These are phyloP conservation scores for Trinorchestia longiramus DNA, from an alignment of 1,140 invertebrate species.

Conservation along the genomic window DNA sequence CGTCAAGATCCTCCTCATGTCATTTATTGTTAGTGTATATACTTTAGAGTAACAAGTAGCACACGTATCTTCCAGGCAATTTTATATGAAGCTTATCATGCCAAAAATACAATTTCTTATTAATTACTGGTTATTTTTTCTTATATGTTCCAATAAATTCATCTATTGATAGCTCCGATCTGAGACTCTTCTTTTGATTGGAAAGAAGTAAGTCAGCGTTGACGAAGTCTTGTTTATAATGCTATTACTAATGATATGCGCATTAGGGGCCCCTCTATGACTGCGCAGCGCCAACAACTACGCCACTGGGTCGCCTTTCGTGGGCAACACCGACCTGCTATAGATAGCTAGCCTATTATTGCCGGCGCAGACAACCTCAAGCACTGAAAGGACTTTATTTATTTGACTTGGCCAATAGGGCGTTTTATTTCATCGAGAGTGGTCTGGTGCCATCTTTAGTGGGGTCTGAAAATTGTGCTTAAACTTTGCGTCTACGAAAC, in stretches of 20 bases:
- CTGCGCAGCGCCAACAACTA: neutral
- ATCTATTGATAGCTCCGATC: too few species aligned
- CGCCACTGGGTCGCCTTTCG: neutral
- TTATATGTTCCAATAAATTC: too few species aligned
- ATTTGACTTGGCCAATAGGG: neutral
- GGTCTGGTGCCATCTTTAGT: neutral
- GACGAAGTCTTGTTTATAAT: neutral
- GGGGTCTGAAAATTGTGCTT: neutral
- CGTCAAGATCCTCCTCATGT: too few species aligned
- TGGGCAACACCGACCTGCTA: neutral
- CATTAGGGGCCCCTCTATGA: neutral
- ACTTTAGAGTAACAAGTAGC: too few species aligned
- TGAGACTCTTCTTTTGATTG: too few species aligned
- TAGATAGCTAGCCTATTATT: neutral
- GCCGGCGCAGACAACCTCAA: neutral
- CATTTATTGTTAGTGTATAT: too few species aligned
- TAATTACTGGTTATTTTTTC: too few species aligned
- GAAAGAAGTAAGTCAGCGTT: too few species aligned
- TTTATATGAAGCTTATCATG: too few species aligned
- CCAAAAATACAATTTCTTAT: too few species aligned
- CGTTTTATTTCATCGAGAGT: neutral
- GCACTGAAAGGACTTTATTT: neutral
- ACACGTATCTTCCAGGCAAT: too few species aligned
- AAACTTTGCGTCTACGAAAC: neutral
- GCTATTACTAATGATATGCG: neutral